Percentiles rank a stretch among this genome's conserved stretches.
Evolutionary conservation across 2,113 vertebrate genomes (phyloP).

Genomic region (Ptilonorhynchus violaceus): DNA sequence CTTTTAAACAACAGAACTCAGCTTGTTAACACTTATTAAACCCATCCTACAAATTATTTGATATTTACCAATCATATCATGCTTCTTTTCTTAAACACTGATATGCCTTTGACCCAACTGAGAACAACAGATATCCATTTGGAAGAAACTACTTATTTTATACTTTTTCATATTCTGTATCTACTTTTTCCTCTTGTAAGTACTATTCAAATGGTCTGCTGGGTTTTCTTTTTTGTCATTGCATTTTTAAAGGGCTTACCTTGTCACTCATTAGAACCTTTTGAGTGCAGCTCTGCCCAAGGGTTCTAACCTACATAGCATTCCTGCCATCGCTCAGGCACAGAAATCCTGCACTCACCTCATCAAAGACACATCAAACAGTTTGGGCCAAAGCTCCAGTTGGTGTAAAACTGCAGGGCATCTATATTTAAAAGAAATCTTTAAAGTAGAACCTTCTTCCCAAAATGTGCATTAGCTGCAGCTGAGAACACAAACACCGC

Average conservation of each 20-base stretch:
- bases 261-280: slow-evolving; percentile 22
- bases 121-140: background rate
- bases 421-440: background rate
- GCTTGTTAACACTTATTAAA: background rate
- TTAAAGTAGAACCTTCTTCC: background rate
- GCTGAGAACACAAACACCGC: background rate
- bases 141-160: background rate
- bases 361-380: background rate
- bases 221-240: background rate
- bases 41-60: background rate
- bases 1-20: background rate
- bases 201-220: background rate
- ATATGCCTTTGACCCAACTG: background rate
- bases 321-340: background rate
- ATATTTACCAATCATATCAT: background rate
- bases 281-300: background rate
- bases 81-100: background rate
- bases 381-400: background rate
- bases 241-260: slow-evolving; percentile 22
- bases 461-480: background rate
- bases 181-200: background rate
- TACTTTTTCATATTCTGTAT: background rate
- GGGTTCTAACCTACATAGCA: slow-evolving; percentile 38
- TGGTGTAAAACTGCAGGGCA: background rate
- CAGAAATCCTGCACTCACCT: background rate